Percentiles rank a stretch among this genome's conserved stretches.
These are phyloP conservation scores for Lepidocolaptes lacrymiger DNA, from an alignment of 2,797 vertebrate species.

Conservation along the genomic window DNA sequence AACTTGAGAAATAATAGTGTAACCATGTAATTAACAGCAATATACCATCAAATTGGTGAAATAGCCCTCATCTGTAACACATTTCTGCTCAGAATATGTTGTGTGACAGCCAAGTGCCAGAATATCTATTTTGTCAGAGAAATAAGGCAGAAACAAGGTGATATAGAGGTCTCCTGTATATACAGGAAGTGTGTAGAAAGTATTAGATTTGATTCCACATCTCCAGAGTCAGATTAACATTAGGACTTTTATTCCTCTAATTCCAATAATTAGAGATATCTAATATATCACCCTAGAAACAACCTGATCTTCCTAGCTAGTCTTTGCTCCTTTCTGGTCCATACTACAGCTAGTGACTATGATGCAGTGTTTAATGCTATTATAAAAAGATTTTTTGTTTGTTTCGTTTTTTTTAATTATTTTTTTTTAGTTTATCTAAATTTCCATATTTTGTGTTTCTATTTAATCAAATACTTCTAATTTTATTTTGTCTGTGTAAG, in stretches of 20 bases:
- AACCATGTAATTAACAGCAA: neutral
- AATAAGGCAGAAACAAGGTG: neutral
- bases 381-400: neutral
- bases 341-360: neutral
- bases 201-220: neutral
- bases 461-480: neutral
- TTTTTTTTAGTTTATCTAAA: neutral
- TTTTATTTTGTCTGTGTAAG: neutral
- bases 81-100: neutral
- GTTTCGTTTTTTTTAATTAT: neutral
- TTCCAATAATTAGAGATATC: neutral
- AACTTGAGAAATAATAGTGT: neutral
- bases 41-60: neutral
- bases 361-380: neutral
- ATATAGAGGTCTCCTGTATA: neutral
- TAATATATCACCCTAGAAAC: neutral
- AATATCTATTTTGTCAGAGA: neutral
- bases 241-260: neutral
- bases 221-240: neutral
- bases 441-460: neutral
- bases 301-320: neutral
- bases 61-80: neutral
- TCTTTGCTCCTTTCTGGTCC: neutral
- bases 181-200: neutral
- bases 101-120: neutral